A percentile compares a stretch with the other conserved stretches of the same genome.
Conservation (phyloP, 2,888 invertebrate species). For the Caenorhabditis imperialis region DNA sequence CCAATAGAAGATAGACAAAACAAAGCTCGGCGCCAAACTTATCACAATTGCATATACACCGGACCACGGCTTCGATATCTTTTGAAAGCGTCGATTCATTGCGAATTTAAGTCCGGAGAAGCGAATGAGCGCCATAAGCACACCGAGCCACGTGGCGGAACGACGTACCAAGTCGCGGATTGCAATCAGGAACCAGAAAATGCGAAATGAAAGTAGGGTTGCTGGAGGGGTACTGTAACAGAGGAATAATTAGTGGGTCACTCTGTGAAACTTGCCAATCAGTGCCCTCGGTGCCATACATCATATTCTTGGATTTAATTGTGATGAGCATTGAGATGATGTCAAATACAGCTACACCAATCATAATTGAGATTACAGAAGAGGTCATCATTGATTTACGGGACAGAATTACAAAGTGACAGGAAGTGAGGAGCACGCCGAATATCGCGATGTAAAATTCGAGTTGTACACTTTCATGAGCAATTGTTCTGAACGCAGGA, state of each 20-base stretch:
- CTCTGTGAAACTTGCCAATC: too few relatives aligned
- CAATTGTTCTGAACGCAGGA: too few relatives aligned
- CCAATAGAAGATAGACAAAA: constrained; percentile 2
- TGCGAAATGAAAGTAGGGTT: not conserved
- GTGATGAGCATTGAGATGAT: constrained; percentile 3
- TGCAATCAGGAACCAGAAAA: not conserved
- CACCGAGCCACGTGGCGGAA: constrained; percentile 17
- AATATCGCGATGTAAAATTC: constrained; percentile 2
- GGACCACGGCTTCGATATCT: too few relatives aligned
- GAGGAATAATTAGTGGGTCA: too few relatives aligned
- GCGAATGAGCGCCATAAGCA: constrained; percentile 24
- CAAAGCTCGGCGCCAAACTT: not conserved
- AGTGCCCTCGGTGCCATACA: not conserved
- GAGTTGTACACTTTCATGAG: too few relatives aligned
- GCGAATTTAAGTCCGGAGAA: constrained; percentile 5
- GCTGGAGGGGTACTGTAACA: too few relatives aligned
- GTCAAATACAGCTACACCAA: constrained; percentile 7
- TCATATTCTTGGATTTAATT: not conserved
- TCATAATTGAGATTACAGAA: constrained; percentile 18
- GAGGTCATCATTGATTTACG: constrained; percentile 19
- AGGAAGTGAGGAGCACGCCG: constrained; percentile 1
- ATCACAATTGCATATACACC: not conserved
- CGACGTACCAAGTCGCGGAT: constrained; percentile 9
- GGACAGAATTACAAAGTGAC: constrained; percentile 9
- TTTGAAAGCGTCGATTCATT: not conserved